Percentiles rank a stretch among this genome's conserved stretches.
Conservation (phyloP, 2,113 vertebrate species). For the Aptenodytes forsteri region DNA sequence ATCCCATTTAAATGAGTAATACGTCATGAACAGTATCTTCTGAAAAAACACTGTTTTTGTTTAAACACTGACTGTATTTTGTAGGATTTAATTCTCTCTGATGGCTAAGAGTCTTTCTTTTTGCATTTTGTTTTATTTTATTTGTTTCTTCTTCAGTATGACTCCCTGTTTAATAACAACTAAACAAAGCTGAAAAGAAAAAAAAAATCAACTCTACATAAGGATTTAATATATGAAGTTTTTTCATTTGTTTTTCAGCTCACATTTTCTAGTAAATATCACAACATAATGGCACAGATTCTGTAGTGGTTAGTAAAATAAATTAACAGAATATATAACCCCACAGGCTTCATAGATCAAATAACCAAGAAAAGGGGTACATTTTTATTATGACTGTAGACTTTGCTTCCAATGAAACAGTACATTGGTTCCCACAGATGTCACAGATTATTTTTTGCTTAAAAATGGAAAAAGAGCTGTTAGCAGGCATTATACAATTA, state of each 20-base stretch:
- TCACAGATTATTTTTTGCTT: background rate
- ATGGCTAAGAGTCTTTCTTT: background rate
- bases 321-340: background rate
- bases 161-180: background rate
- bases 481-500: background rate
- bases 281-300: background rate
- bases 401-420: background rate
- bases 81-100: background rate
- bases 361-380: background rate
- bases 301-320: background rate
- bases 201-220: background rate
- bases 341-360: background rate
- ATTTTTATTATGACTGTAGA: background rate
- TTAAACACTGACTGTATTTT: background rate
- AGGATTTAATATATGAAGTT: background rate
- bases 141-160: background rate
- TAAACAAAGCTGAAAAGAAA: background rate
- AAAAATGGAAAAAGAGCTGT: background rate
- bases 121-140: background rate
- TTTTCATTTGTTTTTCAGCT: background rate
- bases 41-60: rapidly evolving
- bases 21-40: background rate
- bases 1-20: background rate
- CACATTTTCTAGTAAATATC: background rate
- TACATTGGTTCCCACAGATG: background rate